These are phyloP conservation scores for Aeoliscus strigatus DNA, from an alignment of 2,797 vertebrate species.

Conservation along the genomic window DNA sequence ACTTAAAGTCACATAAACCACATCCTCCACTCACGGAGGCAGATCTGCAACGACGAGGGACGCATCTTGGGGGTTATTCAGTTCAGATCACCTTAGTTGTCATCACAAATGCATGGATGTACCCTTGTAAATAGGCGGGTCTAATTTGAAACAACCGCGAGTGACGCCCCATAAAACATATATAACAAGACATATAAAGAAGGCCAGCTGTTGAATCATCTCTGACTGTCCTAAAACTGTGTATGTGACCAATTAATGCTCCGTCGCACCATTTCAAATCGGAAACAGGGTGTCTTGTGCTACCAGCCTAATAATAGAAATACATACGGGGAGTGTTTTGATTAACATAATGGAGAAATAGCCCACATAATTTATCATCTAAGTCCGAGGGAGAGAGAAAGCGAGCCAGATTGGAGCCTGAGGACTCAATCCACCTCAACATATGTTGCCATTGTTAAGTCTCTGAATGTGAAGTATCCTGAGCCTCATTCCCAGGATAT, in stretches of 20 bases:
- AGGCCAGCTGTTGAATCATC: slow-evolving; percentile 73
- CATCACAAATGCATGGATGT: slow-evolving; percentile 43
- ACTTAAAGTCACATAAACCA: slow-evolving; percentile 53
- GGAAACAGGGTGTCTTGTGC: slow-evolving; percentile 71
- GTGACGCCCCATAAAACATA: slow-evolving; percentile 70
- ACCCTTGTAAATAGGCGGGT: slow-evolving; percentile 56
- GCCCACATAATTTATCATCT: slow-evolving; percentile 76
- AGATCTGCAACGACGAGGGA: slow-evolving; percentile 25
- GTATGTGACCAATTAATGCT: slow-evolving; percentile 69
- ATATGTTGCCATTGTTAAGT: slow-evolving; percentile 74
- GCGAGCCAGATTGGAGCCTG: slow-evolving; percentile 75
- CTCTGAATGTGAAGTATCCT: slow-evolving; percentile 64
- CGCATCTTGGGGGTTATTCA: slow-evolving; percentile 26
- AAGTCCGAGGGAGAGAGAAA: slow-evolving; percentile 73
- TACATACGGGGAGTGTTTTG: slow-evolving; percentile 74
- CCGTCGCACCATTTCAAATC: slow-evolving; percentile 62
- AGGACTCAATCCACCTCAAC: slow-evolving; percentile 81
- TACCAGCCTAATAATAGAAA: slow-evolving; percentile 73
- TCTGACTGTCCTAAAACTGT: slow-evolving; percentile 64
- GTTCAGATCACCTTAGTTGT: slow-evolving; percentile 50
- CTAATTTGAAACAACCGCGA: slow-evolving; percentile 60
- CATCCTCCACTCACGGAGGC: slow-evolving; percentile 34
- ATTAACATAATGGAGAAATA: slow-evolving; percentile 80
- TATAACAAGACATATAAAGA: slow-evolving; percentile 73
- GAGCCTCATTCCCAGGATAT: slow-evolving; percentile 73